These are phyloP conservation scores for Penelope pileata DNA, from an alignment of 2,113 vertebrate genomes.

Conservation along the genomic window DNA sequence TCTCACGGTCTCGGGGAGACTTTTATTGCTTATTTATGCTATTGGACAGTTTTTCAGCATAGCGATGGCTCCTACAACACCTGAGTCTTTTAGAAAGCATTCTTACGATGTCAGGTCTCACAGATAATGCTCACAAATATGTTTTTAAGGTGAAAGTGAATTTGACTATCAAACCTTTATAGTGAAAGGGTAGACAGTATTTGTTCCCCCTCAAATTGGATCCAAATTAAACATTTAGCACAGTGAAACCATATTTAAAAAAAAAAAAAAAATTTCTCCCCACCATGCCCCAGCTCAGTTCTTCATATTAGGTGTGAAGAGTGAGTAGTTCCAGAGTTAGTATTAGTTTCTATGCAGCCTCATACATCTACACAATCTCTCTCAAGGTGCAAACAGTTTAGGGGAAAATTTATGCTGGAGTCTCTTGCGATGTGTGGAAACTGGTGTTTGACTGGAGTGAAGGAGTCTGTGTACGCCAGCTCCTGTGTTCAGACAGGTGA, in stretches of 20 bases:
- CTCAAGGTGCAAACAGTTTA: background rate
- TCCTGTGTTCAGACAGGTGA: background rate
- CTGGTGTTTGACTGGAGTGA: background rate
- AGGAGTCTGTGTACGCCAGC: background rate
- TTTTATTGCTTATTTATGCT: constrained; percentile 26
- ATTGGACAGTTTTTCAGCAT: background rate
- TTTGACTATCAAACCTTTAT: background rate
- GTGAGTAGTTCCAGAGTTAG: background rate
- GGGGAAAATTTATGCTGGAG: background rate
- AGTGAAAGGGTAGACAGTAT: background rate
- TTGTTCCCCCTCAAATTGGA: background rate
- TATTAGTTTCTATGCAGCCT: background rate
- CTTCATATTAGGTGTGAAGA: background rate
- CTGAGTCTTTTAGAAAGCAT: background rate
- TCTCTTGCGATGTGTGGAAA: fast-evolving
- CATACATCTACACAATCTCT: background rate
- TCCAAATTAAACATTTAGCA: background rate
- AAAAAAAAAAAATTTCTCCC: background rate
- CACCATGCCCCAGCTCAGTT: background rate
- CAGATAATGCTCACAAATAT: background rate
- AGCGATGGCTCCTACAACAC: background rate
- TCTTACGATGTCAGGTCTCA: background rate
- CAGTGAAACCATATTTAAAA: background rate
- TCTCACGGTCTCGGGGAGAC: background rate
- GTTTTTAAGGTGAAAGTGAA: background rate